These are phyloP conservation scores for Euproctis similis DNA, from an alignment of 2,888 invertebrate species.

Conservation along the genomic window DNA sequence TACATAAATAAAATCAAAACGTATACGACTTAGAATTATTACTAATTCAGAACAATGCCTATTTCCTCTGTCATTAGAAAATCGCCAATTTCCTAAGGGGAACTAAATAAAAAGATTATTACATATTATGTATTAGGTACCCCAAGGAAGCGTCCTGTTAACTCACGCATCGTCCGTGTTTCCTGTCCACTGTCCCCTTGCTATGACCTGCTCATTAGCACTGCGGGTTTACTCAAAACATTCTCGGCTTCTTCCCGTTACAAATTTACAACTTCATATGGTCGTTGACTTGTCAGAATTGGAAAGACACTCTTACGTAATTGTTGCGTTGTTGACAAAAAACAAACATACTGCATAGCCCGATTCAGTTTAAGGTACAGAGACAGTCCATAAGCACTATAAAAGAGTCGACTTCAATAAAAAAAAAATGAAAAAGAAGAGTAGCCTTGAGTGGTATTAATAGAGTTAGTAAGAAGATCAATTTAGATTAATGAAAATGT, in stretches of 20 bases:
- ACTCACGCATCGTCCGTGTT: conserved; percentile 59
- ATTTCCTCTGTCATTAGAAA: conserved; percentile 21
- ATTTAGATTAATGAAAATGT: no score
- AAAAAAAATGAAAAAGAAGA: no score
- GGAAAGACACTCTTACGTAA: conserved; percentile 1
- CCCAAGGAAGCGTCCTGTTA: conserved; percentile 66
- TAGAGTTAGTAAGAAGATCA: no score
- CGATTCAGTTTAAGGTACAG: no score
- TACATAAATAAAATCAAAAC: conserved; percentile 3
- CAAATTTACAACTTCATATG: conserved; percentile 23
- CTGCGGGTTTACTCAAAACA: conserved; percentile 35
- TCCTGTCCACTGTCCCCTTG: conserved; percentile 56
- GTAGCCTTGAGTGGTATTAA: no score
- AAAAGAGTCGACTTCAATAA: no score
- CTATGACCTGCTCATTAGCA: conserved; percentile 44
- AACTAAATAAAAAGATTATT: conserved; percentile 32
- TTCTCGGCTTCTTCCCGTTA: conserved; percentile 26
- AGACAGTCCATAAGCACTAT: no score
- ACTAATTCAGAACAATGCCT: conserved; percentile 4
- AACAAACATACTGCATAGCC: no score
- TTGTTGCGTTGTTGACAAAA: no score
- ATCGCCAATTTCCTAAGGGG: conserved; percentile 38
- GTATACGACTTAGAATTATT: no score
- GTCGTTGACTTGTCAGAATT: conserved; percentile 14
- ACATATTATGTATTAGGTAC: conserved; percentile 42